Evolutionary conservation across 2,797 vertebrate genomes (phyloP), one percentile per base, ranked within the genome.

Genomic region (Anguilla marmorata): DNA sequence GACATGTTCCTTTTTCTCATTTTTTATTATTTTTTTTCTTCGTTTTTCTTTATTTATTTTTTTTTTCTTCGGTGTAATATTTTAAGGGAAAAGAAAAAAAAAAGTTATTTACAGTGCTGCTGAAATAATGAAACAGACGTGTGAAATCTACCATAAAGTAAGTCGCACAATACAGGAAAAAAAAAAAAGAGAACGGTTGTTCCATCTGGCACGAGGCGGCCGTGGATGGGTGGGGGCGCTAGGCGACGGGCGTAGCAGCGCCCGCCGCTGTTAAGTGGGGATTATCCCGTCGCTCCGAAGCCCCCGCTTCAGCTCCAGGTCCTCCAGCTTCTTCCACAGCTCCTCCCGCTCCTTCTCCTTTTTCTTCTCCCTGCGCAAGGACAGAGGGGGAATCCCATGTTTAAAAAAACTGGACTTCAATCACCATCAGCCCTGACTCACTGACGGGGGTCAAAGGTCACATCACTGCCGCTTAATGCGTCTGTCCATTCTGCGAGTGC

Each of bases 71-170:
- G 88, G 95, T 94, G 95, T 95, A 96, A 95, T 94, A 94, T 93
- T 94, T 96, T 95, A 93, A 94, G 93, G 93, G 92, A 89, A 94
- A 97, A 91, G 92, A 63, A 87, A 90, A 91, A 92, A 96, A 95
- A 97, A 95, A 96, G 95, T 96, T 98, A 98, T 98, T 99, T 99
- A 99, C 98, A 99, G 98, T 98, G 97, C 96, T 97, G 97, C 95
- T 98, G 97, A 98, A 98, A 98, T 97, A 97, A 98, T 97, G 97
- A 98, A 97, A 98, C 97, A 97, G 97, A 98, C 96, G 96, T 98
- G 96, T 97, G 94, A 94, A 97, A 97, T 98, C 98, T 99, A 99
- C 97, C 96, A 97, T 98, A 98, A 98, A 98, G 95, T 95, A 96
- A 96, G 97, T 98, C 96, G 97, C 98, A 99, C 98, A 96, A 98